Percentiles rank a stretch among this genome's conserved stretches.
phyloP scores from a whole-genome alignment of 1,140 invertebrate species.

The Solen grandis region DNA sequence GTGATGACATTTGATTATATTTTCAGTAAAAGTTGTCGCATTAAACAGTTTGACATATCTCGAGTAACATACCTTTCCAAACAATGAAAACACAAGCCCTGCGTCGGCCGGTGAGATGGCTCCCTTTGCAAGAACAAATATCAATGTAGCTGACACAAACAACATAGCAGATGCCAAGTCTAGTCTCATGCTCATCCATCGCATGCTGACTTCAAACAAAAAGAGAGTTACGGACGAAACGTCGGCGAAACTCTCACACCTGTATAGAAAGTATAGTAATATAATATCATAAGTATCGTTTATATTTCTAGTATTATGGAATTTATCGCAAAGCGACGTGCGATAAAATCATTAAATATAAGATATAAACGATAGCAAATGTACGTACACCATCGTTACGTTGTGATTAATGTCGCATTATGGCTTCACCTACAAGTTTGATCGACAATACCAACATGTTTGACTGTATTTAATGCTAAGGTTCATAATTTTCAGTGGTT shows the following conservation, averaged over 20 bases:
- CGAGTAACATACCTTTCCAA: conserved; percentile 82
- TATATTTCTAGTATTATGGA: neutral
- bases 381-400: neutral
- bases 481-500: too few species aligned
- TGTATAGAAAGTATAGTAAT: conserved; percentile 60
- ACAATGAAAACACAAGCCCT: conserved; percentile 85
- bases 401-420: neutral
- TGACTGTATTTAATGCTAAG: too few species aligned
- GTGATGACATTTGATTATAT: too few species aligned
- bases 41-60: too few species aligned
- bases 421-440: neutral
- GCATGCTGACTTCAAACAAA: conserved; percentile 83
- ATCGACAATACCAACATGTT: too few species aligned
- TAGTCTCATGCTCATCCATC: conserved; percentile 86
- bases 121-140: conserved; percentile 84
- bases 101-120: conserved; percentile 84
- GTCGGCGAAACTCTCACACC: conserved; percentile 83
- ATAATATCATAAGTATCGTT: neutral
- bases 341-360: neutral
- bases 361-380: neutral
- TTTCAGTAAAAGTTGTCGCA: too few species aligned
- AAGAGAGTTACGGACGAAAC: conserved; percentile 81
- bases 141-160: conserved; percentile 81
- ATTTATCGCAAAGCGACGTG: neutral
- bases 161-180: conserved; percentile 81